Percentiles rank a stretch among this genome's conserved stretches.
Conservation (phyloP, 2,113 vertebrate genomes). For the Oryzias melastigma region DNA sequence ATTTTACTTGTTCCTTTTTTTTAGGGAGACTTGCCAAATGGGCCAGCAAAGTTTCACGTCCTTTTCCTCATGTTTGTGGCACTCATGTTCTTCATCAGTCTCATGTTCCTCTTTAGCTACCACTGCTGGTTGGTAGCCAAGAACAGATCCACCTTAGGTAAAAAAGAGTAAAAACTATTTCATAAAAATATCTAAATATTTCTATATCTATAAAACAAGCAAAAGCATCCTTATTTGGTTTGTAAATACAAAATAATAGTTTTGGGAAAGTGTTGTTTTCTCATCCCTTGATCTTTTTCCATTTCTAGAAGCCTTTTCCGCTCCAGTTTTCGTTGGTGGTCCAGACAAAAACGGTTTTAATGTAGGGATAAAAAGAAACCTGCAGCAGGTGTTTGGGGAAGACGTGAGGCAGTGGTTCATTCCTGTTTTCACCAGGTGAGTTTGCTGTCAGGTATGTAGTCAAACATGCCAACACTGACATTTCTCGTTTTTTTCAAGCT, state of each 20-base stretch:
- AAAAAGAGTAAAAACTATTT: constrained; percentile 36
- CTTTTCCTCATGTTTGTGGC: constrained; percentile 97
- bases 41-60: constrained; percentile 92
- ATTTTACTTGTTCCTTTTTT: constrained; percentile 40
- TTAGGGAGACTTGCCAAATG: constrained; percentile 88
- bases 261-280: background rate
- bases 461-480: too few relatives aligned
- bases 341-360: constrained; percentile 95
- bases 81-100: constrained; percentile 97
- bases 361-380: constrained; percentile 85
- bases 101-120: constrained; percentile 95
- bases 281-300: background rate
- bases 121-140: constrained; percentile 95
- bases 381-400: constrained; percentile 94
- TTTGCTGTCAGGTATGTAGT: background rate
- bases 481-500: too few relatives aligned
- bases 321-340: constrained; percentile 88
- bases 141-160: constrained; percentile 96
- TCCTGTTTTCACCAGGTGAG: constrained; percentile 89
- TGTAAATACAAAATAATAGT: background rate
- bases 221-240: background rate
- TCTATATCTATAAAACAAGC: too few relatives aligned
- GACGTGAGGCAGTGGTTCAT: constrained; percentile 90
- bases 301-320: constrained; percentile 90
- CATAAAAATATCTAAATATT: background rate